These are phyloP conservation scores for Helicoverpa armigera DNA, from an alignment of 1,140 invertebrate species.

Conservation along the genomic window DNA sequence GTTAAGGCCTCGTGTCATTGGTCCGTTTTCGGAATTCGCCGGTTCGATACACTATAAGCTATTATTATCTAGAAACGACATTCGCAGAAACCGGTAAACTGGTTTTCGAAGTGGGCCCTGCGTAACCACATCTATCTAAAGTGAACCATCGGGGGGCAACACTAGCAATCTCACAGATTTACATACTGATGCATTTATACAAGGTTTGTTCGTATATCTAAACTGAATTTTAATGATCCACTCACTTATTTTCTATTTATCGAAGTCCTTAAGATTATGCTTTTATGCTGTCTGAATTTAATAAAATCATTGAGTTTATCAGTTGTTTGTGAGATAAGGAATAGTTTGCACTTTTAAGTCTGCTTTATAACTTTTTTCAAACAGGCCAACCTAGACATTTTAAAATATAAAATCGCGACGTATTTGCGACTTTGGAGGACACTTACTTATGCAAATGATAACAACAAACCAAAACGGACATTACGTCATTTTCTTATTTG, in stretches of 20 bases:
- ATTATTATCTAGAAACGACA: slow-evolving; percentile 47
- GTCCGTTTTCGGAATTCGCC: slow-evolving; percentile 39
- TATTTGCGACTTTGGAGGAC: slow-evolving; percentile 6
- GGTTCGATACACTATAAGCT: slow-evolving; percentile 26
- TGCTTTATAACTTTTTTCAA: no score
- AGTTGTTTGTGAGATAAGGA: not conserved
- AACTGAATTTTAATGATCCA: not conserved
- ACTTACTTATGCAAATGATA: not conserved
- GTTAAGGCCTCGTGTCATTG: slow-evolving; percentile 9
- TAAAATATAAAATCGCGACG: not conserved
- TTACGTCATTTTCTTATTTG: slow-evolving; percentile 4
- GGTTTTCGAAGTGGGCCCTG: slow-evolving; percentile 47
- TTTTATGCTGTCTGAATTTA: not conserved
- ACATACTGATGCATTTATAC: slow-evolving; percentile 26
- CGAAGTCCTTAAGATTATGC: not conserved
- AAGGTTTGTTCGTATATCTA: slow-evolving; percentile 18
- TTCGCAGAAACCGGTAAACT: slow-evolving; percentile 54
- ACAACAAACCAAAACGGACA: not conserved
- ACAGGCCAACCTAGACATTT: not conserved
- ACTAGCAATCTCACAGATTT: slow-evolving; percentile 25
- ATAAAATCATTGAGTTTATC: slow-evolving; percentile 3
- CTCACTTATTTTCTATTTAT: not conserved
- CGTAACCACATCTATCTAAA: slow-evolving; percentile 36
- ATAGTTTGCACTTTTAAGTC: not conserved
- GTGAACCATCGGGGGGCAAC: slow-evolving; percentile 23